phyloP scores from a whole-genome alignment of 2,797 vertebrate species.

The Gouania willdenowi region DNA sequence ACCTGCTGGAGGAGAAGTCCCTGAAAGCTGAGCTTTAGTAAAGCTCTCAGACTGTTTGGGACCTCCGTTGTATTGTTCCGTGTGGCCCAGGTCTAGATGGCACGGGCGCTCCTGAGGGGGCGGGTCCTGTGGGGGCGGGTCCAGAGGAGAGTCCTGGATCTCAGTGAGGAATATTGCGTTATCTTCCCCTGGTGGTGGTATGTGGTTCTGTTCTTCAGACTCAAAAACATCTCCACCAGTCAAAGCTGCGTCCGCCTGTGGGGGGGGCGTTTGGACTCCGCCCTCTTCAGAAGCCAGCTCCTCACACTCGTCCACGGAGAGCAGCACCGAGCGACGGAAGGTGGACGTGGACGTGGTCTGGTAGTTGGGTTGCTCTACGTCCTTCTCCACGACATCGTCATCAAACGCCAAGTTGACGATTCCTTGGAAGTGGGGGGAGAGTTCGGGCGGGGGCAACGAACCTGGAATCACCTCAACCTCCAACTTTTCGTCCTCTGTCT shows the following conservation, averaged over 20 bases:
- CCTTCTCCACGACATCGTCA: slow-evolving; percentile 86
- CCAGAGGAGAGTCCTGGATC: slow-evolving; percentile 19
- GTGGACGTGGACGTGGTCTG: slow-evolving; percentile 73
- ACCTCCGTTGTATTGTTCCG: slow-evolving; percentile 75
- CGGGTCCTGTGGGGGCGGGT: slow-evolving; percentile 60
- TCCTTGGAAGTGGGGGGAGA: slow-evolving; percentile 83
- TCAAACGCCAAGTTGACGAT: slow-evolving; percentile 96
- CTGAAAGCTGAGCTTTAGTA: slow-evolving; percentile 84
- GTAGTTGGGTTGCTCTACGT: slow-evolving; percentile 75
- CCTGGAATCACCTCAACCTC: slow-evolving; percentile 86
- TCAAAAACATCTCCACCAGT: slow-evolving; percentile 88
- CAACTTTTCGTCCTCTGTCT: slow-evolving; percentile 92
- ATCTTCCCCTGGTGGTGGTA: slow-evolving; percentile 1
- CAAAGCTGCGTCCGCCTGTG: slow-evolving; percentile 47
- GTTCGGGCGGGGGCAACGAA: slow-evolving; percentile 53
- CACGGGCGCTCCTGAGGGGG: slow-evolving; percentile 90
- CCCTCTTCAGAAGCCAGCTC: slow-evolving; percentile 93
- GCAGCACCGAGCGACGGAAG: slow-evolving; percentile 90
- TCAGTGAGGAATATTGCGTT: slow-evolving; percentile 56
- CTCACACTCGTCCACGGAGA: slow-evolving; percentile 97
- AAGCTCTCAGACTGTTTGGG: slow-evolving; percentile 78
- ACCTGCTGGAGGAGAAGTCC: slow-evolving; percentile 89
- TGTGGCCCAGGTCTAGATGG: slow-evolving; percentile 88
- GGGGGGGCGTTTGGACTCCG: slow-evolving; percentile 70
- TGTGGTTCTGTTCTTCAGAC: slow-evolving; percentile 48